Evolutionary conservation across 2,797 vertebrate genomes (phyloP), one percentile per base, ranked within the genome.

Genomic region (Phrynocephalus guinanensis): DNA sequence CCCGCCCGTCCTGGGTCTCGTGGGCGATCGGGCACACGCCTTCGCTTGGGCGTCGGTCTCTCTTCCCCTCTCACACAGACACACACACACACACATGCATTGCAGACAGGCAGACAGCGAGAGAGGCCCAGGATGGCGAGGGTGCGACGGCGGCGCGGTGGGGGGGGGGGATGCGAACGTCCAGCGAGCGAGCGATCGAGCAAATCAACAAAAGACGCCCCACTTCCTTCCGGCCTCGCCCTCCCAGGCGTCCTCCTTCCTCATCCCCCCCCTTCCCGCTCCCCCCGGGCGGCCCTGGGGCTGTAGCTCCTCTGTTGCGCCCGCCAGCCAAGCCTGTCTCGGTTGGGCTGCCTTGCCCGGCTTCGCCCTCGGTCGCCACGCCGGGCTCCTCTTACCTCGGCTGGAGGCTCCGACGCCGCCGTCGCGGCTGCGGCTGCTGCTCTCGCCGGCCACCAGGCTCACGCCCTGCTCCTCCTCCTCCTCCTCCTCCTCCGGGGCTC

Each of bases 371-470:
- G 56, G 0, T 18, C 52, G 6, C 30, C 20, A 2, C 28, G 44
- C 2, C 13, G 50, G 50, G 5, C 50, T 50, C 28, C 7, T n/a
- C 88, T 90, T 87, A 90, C 88, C 71, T 80, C 60, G 81, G 82
- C 82, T 50, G 63, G 76, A 84, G 71, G 76, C n/a, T 75, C 81
- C 52, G 52, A 8, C 52, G 52, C 33, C 33, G 33, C 33, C 33
- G 33, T 0, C 33, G 33, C 52, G 8, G 52, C 52, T 13, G 52
- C 52, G 2, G 52, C 52, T 13, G 9, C 52, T 60, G 88, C 85
- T 70, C 56, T 67, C 76, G 1, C 26, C 81, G 44, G 15, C 15
- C 60, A 44, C 38, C 44, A 50, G 30, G 85, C 88, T 86, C 81
- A 86, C 75, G 52, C 85, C 77, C 85, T 85, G 24, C 76, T 48